phyloP scores from a whole-genome alignment of 2,888 invertebrate genomes.

The Onthophagus sagittarius region DNA sequence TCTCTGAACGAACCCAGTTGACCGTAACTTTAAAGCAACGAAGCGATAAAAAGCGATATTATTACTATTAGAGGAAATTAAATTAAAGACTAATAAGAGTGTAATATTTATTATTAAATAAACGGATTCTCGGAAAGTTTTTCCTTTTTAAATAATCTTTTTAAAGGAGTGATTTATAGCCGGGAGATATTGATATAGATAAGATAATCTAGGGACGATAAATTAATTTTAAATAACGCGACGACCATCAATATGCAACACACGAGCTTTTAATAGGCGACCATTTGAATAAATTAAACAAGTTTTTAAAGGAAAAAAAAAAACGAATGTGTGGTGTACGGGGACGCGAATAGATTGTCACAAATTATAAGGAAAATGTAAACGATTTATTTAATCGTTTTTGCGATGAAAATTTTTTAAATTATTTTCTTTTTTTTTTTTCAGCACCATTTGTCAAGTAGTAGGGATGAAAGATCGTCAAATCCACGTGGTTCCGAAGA shows the following conservation, averaged over 20 bases:
- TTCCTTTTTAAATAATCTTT: too few relatives aligned
- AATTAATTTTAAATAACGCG: background rate
- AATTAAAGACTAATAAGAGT: background rate
- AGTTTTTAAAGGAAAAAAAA: background rate
- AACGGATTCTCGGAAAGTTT: background rate
- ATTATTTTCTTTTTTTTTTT: constrained; percentile 34
- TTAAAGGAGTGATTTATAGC: too few relatives aligned
- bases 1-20: background rate
- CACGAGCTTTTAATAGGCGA: background rate
- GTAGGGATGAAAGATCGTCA: constrained; percentile 45
- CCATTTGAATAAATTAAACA: background rate
- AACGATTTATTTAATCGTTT: background rate
- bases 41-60: background rate
- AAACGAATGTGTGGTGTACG: background rate
- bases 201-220: background rate
- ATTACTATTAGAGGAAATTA: background rate
- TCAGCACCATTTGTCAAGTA: constrained; percentile 44
- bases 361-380: too few relatives aligned
- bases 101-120: background rate
- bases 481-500: constrained; percentile 54
- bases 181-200: background rate
- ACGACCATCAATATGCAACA: background rate
- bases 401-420: background rate
- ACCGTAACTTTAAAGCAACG: background rate
- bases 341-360: background rate